These are phyloP conservation scores for Raja brachyura DNA, from an alignment of 2,113 vertebrate genomes.

Conservation along the genomic window DNA sequence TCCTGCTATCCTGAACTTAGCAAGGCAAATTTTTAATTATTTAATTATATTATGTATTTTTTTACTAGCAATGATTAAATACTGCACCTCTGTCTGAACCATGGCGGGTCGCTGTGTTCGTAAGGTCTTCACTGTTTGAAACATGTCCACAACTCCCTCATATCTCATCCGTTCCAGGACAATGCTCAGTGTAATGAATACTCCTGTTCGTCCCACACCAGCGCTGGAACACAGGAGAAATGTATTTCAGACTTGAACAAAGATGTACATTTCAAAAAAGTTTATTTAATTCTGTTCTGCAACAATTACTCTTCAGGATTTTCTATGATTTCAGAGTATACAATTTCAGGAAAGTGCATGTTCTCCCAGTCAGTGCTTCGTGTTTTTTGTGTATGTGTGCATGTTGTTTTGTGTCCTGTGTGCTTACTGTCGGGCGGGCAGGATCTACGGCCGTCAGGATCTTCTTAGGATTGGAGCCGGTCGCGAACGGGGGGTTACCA, in stretches of 20 bases:
- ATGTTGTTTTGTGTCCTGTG: too few species aligned
- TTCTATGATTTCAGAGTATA: not conserved
- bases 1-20: too few species aligned
- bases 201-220: constrained; percentile 86
- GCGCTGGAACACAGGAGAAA: constrained; percentile 57
- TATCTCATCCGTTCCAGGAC: constrained; percentile 95
- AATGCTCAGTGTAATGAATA: constrained; percentile 93
- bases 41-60: not conserved
- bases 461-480: too few species aligned
- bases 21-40: not conserved
- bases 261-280: not conserved
- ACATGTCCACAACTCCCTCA: constrained; percentile 90
- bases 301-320: not conserved
- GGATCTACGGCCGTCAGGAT: too few species aligned
- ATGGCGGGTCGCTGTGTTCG: constrained; percentile 91
- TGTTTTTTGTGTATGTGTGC: too few species aligned
- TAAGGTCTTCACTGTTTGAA: constrained; percentile 92
- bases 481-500: too few species aligned
- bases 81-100: constrained; percentile 90
- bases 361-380: too few species aligned
- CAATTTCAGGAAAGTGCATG: not conserved
- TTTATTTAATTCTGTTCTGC: not conserved
- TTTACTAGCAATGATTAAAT: not conserved
- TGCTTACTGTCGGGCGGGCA: too few species aligned
- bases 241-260: not conserved